These are phyloP conservation scores for Chondrosia reniformis DNA, from an alignment of 37 sponge, comb jelly and placozoan species.

Conservation along the genomic window DNA sequence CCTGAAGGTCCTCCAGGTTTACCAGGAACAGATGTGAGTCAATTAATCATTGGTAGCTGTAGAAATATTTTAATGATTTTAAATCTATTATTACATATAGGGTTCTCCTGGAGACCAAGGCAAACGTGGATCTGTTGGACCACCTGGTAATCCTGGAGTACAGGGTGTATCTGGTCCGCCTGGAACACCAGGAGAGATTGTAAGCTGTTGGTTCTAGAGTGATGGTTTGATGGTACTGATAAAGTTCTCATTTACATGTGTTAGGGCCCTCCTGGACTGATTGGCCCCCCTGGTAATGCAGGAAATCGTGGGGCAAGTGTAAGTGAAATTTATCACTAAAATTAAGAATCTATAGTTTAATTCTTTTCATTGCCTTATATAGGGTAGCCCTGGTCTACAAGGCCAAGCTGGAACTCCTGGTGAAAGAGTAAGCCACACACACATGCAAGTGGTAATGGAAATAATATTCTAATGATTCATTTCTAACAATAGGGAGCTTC, in stretches of 20 bases:
- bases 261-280: constrained; percentile 34
- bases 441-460: no score
- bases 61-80: no score
- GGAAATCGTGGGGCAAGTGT: constrained; percentile 26
- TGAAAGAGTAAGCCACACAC: constrained; percentile 8
- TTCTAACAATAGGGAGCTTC: background rate
- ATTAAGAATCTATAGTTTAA: background rate
- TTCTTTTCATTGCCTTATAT: background rate
- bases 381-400: background rate
- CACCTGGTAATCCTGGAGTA: constrained; percentile 43
- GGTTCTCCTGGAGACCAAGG: constrained; percentile 43
- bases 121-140: constrained; percentile 28
- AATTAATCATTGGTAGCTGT: no score
- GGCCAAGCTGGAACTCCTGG: background rate
- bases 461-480: no score
- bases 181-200: constrained; percentile 45
- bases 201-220: background rate
- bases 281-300: constrained; percentile 57
- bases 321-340: background rate
- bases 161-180: constrained; percentile 32
- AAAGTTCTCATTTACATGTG: background rate
- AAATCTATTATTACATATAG: no score
- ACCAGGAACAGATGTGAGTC: constrained; percentile 7
- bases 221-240: background rate
- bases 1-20: background rate